phyloP scores from a whole-genome alignment of 2,888 invertebrate species.

The Cartodere bifasciata region DNA sequence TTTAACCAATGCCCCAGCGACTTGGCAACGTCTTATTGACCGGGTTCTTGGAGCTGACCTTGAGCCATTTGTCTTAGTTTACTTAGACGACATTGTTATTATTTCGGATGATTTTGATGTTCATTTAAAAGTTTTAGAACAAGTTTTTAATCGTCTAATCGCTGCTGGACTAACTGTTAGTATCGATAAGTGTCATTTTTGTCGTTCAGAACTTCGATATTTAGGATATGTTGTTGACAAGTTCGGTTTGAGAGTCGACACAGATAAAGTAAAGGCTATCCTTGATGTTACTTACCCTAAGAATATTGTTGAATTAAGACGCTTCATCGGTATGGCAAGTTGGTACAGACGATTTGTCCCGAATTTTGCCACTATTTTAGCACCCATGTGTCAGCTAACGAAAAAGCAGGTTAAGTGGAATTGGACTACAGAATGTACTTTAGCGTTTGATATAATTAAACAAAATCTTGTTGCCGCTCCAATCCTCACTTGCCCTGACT shows the following conservation, averaged over 20 bases:
- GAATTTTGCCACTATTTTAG: constrained; percentile 3
- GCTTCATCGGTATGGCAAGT: constrained; percentile 11
- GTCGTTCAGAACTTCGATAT: constrained; percentile 10
- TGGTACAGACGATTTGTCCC: constrained; percentile 14
- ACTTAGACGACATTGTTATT: constrained; percentile 12
- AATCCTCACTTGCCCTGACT: constrained; percentile 8
- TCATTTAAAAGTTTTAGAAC: constrained; percentile 6
- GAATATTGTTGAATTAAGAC: constrained; percentile 9
- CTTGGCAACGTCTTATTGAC: constrained; percentile 6
- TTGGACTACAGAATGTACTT: constrained; percentile 9
- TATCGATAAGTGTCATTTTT: constrained; percentile 12
- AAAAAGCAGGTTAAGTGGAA: constrained; percentile 4
- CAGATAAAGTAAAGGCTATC: constrained; percentile 16
- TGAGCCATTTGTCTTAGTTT: constrained; percentile 13
- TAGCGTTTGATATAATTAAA: constrained; percentile 8
- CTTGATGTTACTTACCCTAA: constrained; percentile 12
- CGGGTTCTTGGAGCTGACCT: constrained; percentile 8
- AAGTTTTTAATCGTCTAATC: constrained; percentile 2
- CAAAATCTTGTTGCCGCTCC: constrained; percentile 10
- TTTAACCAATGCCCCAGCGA: constrained; percentile 7
- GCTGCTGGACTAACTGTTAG: constrained; percentile 11
- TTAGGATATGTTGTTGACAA: constrained; percentile 12
- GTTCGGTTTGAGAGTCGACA: constrained; percentile 10
- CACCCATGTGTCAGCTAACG: constrained; percentile 1
- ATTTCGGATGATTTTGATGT: constrained; percentile 4